Evolutionary conservation across 2,888 invertebrate species (phyloP), one percentile per base, ranked within the genome.

Genomic region (Molorchus minor): DNA sequence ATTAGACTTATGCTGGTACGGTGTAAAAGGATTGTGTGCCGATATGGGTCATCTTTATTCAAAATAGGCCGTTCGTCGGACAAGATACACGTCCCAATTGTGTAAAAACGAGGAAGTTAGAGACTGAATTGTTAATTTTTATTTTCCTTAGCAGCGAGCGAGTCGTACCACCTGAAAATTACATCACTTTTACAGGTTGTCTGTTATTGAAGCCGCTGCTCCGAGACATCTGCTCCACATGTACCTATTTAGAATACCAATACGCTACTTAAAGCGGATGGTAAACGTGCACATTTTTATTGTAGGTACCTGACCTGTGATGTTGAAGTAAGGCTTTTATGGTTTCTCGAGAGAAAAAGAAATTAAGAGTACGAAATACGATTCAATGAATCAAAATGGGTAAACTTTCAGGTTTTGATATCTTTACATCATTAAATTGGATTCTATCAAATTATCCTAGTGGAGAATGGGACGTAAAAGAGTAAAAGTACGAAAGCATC

Each of bases 1-100:
- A 46, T 56, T 47, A 41, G 56, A 40, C 40, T 56, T 56, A 56
- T 56, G 56, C 56, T 56, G 56, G 56, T 56, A 56, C 41, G 47
- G 47, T 56, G 56, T 47, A 13, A 41, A 25, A 20, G 36, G 52
- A 13, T 53, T 19, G 29, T 12, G 47, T 46, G 46, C 20, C 33
- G 16, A 56, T 56, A 56, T 56, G 56, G 56, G 56, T 56, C 29
- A 56, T 56, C 56, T 47, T 56, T 56, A 56, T 56, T 56, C 56
- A 56, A 56, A 56, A 33, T 47, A 41, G 47, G 33, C 47, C 12
- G 33, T 46, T 15, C 33, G 29, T 13, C 20, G 16, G 13, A 35
- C 49, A 38, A 10, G 15, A 38, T 47, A 35, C 8, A 33, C 19
- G 8, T 36, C 10, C 33, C 38, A 49, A 49, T 49, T 38, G 49